Evolutionary conservation across 2,888 invertebrate species (phyloP), one percentile per base, ranked within the genome.

Genomic region (Erannis defoliaria): DNA sequence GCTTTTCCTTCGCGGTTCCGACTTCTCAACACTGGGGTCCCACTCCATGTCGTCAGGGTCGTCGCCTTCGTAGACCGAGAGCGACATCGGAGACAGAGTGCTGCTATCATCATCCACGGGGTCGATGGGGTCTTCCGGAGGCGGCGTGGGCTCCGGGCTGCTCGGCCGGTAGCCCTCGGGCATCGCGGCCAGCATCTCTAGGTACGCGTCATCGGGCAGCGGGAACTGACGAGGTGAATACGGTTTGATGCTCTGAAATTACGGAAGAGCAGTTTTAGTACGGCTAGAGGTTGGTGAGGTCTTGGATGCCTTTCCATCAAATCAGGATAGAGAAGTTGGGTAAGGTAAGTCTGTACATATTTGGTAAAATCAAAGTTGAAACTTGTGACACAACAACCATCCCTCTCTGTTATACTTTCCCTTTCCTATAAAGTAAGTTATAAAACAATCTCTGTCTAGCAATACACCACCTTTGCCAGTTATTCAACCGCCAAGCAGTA

Each of bases 41-140:
- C 97, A 97, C 81, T 97, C 97, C 5, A 96, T 96, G 90, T 97
- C 97, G 82, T 97, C 97, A 23, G 97, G 97, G 87, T 97, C 97
- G 80, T 97, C 97, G 71, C 96, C 96, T 68, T 96, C 96, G 88
- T 89, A 88, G 16, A 80, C 67, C 1, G 79, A 56, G 0, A 83
- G 81, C 0, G 91, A 86, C 66, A 18, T 82, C 63, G 73, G 87
- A 80, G 65, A 78, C 14, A 62, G 42, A 19, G 66, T 19, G 68
- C 65, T 55, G 60, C 68, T 67, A 8, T 66, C 66, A 9, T 70
- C 70, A 12, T 67, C 67, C 5, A 60, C n/a, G 5, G 23, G 16
- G 14, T 48, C 59, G 6, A 29, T 23, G n/a, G 66, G 70, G 6
- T 69, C 75, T 2, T 55, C 65, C 2, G 56, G 54, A 9, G 50